Percentiles rank a stretch among this genome's conserved stretches.
These are phyloP conservation scores for Trilocha varians DNA, from an alignment of 2,888 invertebrate genomes.

Conservation along the genomic window DNA sequence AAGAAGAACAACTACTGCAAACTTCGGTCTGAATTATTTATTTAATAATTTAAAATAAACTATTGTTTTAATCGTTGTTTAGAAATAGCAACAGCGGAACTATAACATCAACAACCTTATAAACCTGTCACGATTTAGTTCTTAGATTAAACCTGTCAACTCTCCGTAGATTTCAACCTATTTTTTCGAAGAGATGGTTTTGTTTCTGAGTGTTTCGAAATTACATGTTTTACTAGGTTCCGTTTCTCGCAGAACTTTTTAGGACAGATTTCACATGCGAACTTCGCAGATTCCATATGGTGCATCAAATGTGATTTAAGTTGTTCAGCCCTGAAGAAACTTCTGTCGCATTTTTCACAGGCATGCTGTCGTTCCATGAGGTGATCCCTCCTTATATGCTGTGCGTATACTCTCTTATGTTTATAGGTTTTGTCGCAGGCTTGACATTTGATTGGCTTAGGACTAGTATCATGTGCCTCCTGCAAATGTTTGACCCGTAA, in stretches of 20 bases:
- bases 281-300: slow-evolving; percentile 36
- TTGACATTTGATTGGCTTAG: slow-evolving; percentile 29
- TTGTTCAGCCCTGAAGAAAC: slow-evolving; percentile 31
- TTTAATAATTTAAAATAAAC: too few relatives aligned
- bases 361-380: slow-evolving; percentile 35
- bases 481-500: slow-evolving; percentile 33
- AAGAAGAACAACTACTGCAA: too few relatives aligned
- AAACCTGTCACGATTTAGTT: too few relatives aligned
- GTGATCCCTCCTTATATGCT: slow-evolving; percentile 40
- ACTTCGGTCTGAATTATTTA: too few relatives aligned
- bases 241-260: slow-evolving; percentile 39
- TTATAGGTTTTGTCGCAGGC: slow-evolving; percentile 38
- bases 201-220: too few relatives aligned
- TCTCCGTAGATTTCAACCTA: too few relatives aligned
- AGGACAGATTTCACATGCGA: slow-evolving; percentile 36
- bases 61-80: too few relatives aligned
- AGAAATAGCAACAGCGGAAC: too few relatives aligned
- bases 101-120: too few relatives aligned
- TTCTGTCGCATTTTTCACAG: slow-evolving; percentile 33
- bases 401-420: slow-evolving; percentile 27
- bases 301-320: slow-evolving; percentile 39
- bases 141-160: too few relatives aligned
- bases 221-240: slow-evolving; percentile 40
- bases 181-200: too few relatives aligned
- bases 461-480: slow-evolving; percentile 26